Percentiles rank a stretch among this genome's conserved stretches.
These are phyloP conservation scores for Listronotus bonariensis DNA, from an alignment of 1,140 invertebrate genomes.

Conservation along the genomic window DNA sequence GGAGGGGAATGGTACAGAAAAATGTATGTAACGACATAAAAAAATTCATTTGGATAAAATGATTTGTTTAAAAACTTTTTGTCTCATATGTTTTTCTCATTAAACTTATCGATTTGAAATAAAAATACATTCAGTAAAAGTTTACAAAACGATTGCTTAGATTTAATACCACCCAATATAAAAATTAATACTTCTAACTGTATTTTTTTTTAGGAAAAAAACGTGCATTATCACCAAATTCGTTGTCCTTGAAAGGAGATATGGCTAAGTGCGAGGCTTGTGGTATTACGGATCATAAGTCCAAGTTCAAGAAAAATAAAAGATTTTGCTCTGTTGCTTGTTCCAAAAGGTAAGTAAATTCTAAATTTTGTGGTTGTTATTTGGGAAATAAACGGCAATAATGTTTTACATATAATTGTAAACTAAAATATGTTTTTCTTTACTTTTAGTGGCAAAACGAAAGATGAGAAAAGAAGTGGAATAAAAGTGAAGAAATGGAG, in stretches of 20 bases:
- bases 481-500: constrained; percentile 56
- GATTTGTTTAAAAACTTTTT: no score
- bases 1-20: no score
- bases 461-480: constrained; percentile 57
- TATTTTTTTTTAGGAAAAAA: constrained; percentile 46
- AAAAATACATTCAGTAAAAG: no score
- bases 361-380: not conserved
- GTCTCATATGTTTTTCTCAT: no score
- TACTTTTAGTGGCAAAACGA: constrained; percentile 45
- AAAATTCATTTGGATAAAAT: no score
- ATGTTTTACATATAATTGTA: no score
- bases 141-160: no score
- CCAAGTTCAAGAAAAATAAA: constrained; percentile 77
- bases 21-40: no score
- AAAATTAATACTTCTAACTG: constrained; percentile 1
- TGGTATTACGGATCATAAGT: constrained; percentile 71
- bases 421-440: not conserved
- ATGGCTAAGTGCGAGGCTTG: constrained; percentile 78
- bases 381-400: no score
- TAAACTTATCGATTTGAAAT: no score
- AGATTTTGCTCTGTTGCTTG: constrained; percentile 79
- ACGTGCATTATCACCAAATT: constrained; percentile 41
- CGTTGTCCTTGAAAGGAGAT: constrained; percentile 54
- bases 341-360: constrained; percentile 63
- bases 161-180: no score